phyloP scores from a whole-genome alignment of 2,113 vertebrate species.

The Alces alces region DNA sequence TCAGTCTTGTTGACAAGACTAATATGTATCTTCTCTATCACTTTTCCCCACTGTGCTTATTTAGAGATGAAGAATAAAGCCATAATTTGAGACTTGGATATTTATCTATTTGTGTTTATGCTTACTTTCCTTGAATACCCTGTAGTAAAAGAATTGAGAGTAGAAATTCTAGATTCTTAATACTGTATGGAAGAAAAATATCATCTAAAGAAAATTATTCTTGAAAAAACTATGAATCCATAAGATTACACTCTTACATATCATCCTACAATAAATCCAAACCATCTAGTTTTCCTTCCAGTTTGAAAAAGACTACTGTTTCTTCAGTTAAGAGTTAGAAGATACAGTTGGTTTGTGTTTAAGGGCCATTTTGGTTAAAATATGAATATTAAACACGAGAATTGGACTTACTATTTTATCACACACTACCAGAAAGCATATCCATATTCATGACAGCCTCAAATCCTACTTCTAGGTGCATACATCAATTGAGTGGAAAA shows the following conservation, averaged over 20 bases:
- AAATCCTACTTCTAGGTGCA: not conserved
- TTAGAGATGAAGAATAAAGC: not conserved
- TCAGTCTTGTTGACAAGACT: not conserved
- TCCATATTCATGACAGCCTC: not conserved
- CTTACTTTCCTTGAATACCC: not conserved
- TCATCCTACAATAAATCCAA: not conserved
- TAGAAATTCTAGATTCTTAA: not conserved
- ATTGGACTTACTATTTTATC: not conserved
- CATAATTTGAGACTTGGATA: not conserved
- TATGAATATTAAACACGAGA: not conserved
- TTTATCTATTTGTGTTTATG: not conserved
- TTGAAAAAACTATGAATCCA: not conserved
- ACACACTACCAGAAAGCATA: not conserved
- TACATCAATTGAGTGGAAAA: not conserved
- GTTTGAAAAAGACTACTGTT: not conserved
- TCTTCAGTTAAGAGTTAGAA: not conserved
- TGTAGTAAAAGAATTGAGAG: not conserved
- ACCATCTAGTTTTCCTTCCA: not conserved
- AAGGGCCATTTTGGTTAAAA: not conserved
- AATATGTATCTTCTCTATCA: not conserved
- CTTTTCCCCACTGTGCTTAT: not conserved
- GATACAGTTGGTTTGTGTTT: not conserved
- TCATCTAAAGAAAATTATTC: not conserved
- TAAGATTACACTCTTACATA: not conserved
- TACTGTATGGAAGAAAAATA: not conserved